Evolutionary conservation across 2,888 invertebrate species (phyloP), one percentile per base, ranked within the genome.

Genomic region (Eutolmus rufibarbis): DNA sequence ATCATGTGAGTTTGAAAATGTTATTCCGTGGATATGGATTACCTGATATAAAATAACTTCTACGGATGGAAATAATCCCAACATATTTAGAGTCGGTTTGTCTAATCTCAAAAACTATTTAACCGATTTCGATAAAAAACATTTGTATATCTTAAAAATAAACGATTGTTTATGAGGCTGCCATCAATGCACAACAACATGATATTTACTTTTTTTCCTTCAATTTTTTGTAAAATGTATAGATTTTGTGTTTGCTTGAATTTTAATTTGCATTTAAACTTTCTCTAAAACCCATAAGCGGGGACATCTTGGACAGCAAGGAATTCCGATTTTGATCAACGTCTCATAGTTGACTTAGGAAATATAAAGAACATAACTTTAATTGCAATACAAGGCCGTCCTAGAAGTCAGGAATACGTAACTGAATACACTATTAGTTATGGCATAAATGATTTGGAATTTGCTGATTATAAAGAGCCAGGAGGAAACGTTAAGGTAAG

Each of bases 401-500:
- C 97, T 2, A 19, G 97, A 91, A 96, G 97, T 89, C 95, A 96
- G 90, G 98, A 99, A 93, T 99, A 95, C 93, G 97, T 99, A 87
- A 96, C 96, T 93, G 98, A 99, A 93, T 99, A 97, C 93, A 96
- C 96, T 91, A 96, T 99, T 91, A 97, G 97, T 93, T 99, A 97
- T 93, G 97, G 98, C 89, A 96, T 96, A 90, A 97, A 97, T 91
- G 97, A 97, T 89, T 95, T 96, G 91, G 98, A 98, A 93, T 98
- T 96, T 93, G 96, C 96, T 88, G 96, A 96, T 92, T 98, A 96
- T 93, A 97, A 97, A 94, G 98, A 97, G 89, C 95, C 96, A 84
- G 96, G 97, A 91, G 98, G 98, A 90, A 96, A 97, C 93, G 94
- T 95, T 89, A 97, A 97, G 97, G 98, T 97, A 96, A 95, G 91